Percentiles rank a stretch among this genome's conserved stretches.
Conservation (phyloP, 2,113 vertebrate species). For the Callospermophilus lateralis region DNA sequence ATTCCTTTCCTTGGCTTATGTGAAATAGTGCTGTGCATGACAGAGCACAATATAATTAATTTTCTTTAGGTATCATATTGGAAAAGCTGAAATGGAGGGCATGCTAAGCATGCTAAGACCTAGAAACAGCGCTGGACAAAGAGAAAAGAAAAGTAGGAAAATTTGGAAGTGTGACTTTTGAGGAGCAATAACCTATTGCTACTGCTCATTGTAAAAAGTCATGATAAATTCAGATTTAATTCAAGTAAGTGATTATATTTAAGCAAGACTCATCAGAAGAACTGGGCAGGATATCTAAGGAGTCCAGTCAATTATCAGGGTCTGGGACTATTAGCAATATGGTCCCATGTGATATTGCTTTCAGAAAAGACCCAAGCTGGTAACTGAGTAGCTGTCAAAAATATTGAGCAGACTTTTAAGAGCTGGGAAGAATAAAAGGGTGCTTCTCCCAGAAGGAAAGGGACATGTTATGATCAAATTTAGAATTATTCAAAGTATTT, state of each 20-base stretch:
- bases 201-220: not conserved
- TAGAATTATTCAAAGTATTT: not conserved
- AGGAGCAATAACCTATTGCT: not conserved
- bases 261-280: not conserved
- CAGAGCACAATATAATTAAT: not conserved
- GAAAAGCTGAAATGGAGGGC: not conserved
- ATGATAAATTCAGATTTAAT: slow-evolving; percentile 2
- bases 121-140: not conserved
- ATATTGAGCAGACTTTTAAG: not conserved
- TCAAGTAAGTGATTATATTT: not conserved
- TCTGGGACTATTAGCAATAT: not conserved
- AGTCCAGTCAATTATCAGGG: not conserved
- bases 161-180: not conserved
- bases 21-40: not conserved
- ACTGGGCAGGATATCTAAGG: not conserved
- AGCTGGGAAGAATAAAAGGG: not conserved
- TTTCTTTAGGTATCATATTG: not conserved
- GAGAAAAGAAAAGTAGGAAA: not conserved
- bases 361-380: not conserved
- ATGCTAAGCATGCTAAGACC: not conserved
- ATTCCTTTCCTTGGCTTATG: not conserved
- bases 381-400: not conserved
- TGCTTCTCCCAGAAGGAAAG: not conserved
- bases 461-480: not conserved
- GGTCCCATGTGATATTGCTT: not conserved